A percentile compares a stretch with the other conserved stretches of the same genome.
These are phyloP conservation scores for Pholis gunnellus DNA, from an alignment of 2,113 vertebrate species.

Conservation along the genomic window DNA sequence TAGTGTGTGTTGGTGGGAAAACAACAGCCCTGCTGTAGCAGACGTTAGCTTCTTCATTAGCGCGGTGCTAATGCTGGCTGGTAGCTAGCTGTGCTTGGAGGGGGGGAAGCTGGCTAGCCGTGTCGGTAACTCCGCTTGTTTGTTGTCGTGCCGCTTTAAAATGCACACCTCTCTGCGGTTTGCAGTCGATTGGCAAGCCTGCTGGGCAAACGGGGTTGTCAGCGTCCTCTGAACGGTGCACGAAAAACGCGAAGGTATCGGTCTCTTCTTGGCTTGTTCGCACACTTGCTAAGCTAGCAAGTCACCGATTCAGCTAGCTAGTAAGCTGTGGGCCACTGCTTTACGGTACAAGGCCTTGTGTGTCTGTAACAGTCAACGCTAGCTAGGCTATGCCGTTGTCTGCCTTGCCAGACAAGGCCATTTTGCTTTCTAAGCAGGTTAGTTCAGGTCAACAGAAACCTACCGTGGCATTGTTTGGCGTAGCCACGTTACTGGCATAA, in stretches of 20 bases:
- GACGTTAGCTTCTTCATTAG: slow-evolving; percentile 73
- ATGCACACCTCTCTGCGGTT: background rate
- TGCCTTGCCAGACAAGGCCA: slow-evolving; percentile 32
- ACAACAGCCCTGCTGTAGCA: slow-evolving; percentile 69
- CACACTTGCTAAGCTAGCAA: slow-evolving; percentile 58
- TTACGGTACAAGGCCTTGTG: slow-evolving; percentile 67
- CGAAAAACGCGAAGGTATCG: background rate
- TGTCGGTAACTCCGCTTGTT: slow-evolving; percentile 25
- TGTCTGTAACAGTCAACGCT: slow-evolving; percentile 35
- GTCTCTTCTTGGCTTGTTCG: slow-evolving; percentile 24
- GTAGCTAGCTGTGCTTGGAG: slow-evolving; percentile 24
- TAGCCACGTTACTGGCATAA: slow-evolving; percentile 23
- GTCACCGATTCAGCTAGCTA: slow-evolving; percentile 54
- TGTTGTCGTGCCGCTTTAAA: slow-evolving; percentile 4
- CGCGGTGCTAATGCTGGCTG: slow-evolving; percentile 52
- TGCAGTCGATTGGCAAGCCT: background rate
- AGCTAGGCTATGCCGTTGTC: slow-evolving; percentile 32
- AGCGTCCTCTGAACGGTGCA: background rate
- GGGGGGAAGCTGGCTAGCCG: background rate
- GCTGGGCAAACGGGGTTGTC: background rate
- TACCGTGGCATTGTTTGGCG: slow-evolving; percentile 15
- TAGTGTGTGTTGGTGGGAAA: slow-evolving; percentile 55
- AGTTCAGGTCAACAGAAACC: slow-evolving; percentile 40
- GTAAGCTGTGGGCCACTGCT: slow-evolving; percentile 48
- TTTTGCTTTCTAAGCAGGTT: slow-evolving; percentile 35